Percentiles rank a stretch among this genome's conserved stretches.
Evolutionary conservation across 2,797 vertebrate genomes (phyloP).

Genomic region (Ciconia nigra): DNA sequence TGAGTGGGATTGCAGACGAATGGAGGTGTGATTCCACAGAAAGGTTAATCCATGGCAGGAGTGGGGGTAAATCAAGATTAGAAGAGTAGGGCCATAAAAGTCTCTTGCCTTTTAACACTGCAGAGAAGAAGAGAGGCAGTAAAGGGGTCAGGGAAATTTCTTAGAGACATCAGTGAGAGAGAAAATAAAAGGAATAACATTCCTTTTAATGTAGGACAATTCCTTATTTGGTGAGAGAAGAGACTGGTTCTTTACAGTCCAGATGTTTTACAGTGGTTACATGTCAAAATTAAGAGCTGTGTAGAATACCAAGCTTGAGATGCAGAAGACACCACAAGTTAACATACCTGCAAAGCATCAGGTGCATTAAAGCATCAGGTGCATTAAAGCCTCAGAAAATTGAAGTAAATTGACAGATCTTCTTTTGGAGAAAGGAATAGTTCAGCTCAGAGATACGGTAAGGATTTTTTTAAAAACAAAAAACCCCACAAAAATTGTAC

Average conservation of each 20-base stretch:
- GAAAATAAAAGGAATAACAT: not conserved
- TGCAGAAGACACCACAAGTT: not conserved
- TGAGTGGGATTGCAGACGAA: not conserved
- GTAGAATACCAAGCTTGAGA: not conserved
- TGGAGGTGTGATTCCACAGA: not conserved
- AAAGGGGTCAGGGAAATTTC: not conserved
- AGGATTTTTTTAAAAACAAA: not conserved
- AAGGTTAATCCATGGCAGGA: rapidly evolving
- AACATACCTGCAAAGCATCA: not conserved
- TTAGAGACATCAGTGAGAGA: not conserved
- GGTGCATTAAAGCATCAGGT: not conserved
- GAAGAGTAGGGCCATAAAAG: not conserved
- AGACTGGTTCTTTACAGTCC: not conserved
- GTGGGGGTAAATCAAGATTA: not conserved
- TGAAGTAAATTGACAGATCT: not conserved
- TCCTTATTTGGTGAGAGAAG: not conserved
- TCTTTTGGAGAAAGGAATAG: not conserved
- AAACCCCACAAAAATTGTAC: rapidly evolving
- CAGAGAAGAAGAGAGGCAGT: not conserved
- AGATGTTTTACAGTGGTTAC: not conserved
- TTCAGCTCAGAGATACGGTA: not conserved
- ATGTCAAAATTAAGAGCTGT: not conserved
- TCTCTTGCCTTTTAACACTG: not conserved
- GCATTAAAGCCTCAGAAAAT: not conserved
- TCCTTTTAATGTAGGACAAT: not conserved